Evolutionary conservation across 2,113 vertebrate genomes (phyloP).

Genomic region (Zingel zingel): DNA sequence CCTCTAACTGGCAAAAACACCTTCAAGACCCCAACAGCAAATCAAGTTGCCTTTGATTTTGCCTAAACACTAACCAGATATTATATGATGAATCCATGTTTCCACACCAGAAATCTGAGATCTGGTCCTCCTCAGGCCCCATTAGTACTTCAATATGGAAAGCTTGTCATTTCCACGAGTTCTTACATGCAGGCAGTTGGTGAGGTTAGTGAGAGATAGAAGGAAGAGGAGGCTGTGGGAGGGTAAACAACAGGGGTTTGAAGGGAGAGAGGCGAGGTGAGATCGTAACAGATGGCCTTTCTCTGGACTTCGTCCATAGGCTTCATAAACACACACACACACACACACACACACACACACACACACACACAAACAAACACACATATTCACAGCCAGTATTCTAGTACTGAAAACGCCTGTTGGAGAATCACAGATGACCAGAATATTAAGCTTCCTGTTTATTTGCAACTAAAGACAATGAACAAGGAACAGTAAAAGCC

Average conservation of each 20-base stretch:
- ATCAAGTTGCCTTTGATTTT: background rate
- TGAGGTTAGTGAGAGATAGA: conserved; percentile 21
- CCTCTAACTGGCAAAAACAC: background rate
- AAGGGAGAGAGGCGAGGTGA: conserved; percentile 43
- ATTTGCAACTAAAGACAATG: conserved; percentile 1
- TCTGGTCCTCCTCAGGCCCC: background rate
- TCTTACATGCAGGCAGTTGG: background rate
- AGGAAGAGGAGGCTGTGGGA: conserved; percentile 1
- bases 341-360: conserved; percentile 8
- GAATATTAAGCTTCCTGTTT: conserved; percentile 48
- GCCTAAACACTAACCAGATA: background rate
- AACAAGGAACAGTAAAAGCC: background rate
- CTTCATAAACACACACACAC: conserved; percentile 41
- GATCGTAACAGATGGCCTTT: conserved; percentile 75
- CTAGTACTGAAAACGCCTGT: background rate
- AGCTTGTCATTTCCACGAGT: background rate
- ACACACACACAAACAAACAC: conserved; percentile 5
- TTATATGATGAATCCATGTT: background rate
- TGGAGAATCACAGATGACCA: conserved; percentile 33
- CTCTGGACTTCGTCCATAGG: conserved; percentile 63
- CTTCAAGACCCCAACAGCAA: background rate
- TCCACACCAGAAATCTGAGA: background rate
- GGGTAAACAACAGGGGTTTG: conserved; percentile 56
- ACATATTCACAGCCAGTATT: conserved; percentile 38
- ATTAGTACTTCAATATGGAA: background rate